Base-by-base conservation (phyloP, 2,888 invertebrate species). In the Dolichopus griseipennis region DNA sequence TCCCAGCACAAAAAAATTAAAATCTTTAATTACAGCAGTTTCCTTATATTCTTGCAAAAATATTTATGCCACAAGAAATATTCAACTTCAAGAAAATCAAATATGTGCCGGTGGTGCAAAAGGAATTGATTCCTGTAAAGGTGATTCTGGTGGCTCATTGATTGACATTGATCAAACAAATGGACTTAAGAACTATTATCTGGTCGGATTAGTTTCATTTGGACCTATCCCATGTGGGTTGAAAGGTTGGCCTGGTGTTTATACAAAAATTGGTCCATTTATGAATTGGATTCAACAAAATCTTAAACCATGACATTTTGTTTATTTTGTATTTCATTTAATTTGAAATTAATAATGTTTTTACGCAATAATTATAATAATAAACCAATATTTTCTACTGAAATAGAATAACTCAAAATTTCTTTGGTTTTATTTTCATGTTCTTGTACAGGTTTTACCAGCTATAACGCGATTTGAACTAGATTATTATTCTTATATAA, bases 131-230 rank as follows among this genome's bases (percentile, higher is more conserved):
- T 77, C 80, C 0, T 88, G 88, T 68, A 75, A 82, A 33, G 87
- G 88, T 0, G 87, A 88, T 73, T 86, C 86, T 65, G 88, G 88
- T 1, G 88, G 88, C 1, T 87, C 88, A 0, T 77, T 88, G 4
- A 86, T 87, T 82, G 76, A 76, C 0, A 75, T 79, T 5, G 68
- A 70, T n/a, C 71, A 66, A 20, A 74, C 76, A n/a, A 74, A 73
- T 22, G 70, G 72, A 8, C 74, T 78, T 66, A 52, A 65, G 1
- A 74, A 79, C 65, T 86, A 84, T 83, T 83, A 81, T 65, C 78
- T 83, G 0, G 80, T 84, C 8, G 89, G 88, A 0, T 78, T 89
- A 18, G 88, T 88, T 0, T 88, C 88, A 0, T 88, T 85, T 73
- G 88, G 88, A 5, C 87, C 87, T 1, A 83, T 84, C 0, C 84